Evolutionary conservation across 2,797 vertebrate genomes (phyloP).

Genomic region (Lepilemur ruficaudatus): DNA sequence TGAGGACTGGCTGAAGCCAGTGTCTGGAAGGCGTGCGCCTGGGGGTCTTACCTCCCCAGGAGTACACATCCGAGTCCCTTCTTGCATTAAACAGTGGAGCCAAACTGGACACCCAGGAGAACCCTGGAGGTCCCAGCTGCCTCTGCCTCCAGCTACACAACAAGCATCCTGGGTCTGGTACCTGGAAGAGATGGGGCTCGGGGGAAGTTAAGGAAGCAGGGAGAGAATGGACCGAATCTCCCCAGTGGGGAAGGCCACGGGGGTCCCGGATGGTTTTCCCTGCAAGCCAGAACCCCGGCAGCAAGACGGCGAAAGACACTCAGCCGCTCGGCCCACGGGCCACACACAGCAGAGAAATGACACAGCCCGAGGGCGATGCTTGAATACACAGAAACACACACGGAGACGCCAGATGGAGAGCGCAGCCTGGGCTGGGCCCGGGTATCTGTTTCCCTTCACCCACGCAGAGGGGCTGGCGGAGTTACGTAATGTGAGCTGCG

Average conservation of each 20-base stretch:
- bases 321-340: background rate
- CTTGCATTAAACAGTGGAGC: background rate
- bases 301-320: background rate
- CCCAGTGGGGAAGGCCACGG: background rate
- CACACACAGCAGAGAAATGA: slow-evolving; percentile 53
- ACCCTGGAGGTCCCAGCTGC: background rate
- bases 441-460: slow-evolving; percentile 40
- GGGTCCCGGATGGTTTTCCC: background rate
- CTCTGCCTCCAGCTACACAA: background rate
- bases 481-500: slow-evolving; percentile 42
- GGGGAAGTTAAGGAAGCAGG: background rate
- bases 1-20: background rate
- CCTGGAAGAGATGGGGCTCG: background rate
- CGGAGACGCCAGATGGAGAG: slow-evolving; percentile 62
- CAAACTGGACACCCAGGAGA: background rate
- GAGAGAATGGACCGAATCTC: rapidly evolving
- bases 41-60: background rate
- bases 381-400: slow-evolving; percentile 54
- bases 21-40: background rate
- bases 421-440: slow-evolving; percentile 1
- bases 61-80: background rate
- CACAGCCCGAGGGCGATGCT: slow-evolving; percentile 14
- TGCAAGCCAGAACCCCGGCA: background rate
- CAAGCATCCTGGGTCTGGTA: background rate
- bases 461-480: slow-evolving; percentile 29